Evolutionary conservation across 1,140 invertebrate genomes (phyloP), one percentile per base, ranked within the genome.

Genomic region (Acromyrmex charruanus): DNA sequence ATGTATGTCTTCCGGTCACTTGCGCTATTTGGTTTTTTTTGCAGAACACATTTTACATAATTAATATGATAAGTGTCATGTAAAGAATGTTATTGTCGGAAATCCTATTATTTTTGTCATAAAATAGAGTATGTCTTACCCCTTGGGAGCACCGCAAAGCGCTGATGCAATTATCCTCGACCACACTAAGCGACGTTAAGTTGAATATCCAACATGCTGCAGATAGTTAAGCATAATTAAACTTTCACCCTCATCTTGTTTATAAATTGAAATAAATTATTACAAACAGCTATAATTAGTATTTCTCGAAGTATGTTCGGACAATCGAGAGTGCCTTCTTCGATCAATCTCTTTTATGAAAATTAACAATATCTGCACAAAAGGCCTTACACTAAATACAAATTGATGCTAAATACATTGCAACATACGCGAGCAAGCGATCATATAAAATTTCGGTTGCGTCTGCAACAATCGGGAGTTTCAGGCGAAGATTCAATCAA

Each of bases 401-500:
- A 3, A 59, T 72, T 18, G 51, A 55, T 10, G 21, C 28, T 21
- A 44, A 16, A 81, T 35, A 9, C 14, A 16, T 71, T 44, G 65
- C 16, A 39, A 12, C n/a, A 18, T 31, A 71, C 35, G 39, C 72
- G 44, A 75, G 55, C 35, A 21, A 79, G 74, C 51, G 72, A 75
- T 87, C 18, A 49, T n/a, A 77, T 79, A 89, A 63, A 44, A 75
- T 7, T 59, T 55, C 31, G 61, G 51, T n/a, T 68, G 80, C 53
- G 59, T 44, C 61, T 86, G 31, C 39, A 25, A 61, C 90, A 88
- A 81, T 86, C 61, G 85, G 74, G 81, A 77, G 44, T 90, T 88
- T 86, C 81, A 53, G 3, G 61, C 58, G 25, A 90, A 77, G 86
- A 88, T 90, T 55, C 77, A 86, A 90, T 90, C 71, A 31, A 82